Base-by-base conservation (phyloP, 2,797 vertebrate genomes). In the Choloepus didactylus region DNA sequence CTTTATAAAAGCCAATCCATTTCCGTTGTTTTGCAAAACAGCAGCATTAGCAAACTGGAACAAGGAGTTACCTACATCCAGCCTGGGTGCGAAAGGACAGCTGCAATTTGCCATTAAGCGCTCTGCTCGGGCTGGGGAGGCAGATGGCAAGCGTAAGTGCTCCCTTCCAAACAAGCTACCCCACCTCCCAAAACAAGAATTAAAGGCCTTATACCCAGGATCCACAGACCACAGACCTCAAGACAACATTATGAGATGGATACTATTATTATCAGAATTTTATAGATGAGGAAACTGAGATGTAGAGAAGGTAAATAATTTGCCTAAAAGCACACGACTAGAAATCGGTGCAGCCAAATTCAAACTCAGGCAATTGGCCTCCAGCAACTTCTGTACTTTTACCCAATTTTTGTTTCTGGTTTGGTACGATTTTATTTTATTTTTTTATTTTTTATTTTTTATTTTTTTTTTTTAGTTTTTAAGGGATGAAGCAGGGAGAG, bases 21-120 rank as follows among this genome's bases (percentile, higher is more conserved):
- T 35, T 35, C 35, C 35, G 35, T 35, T 35, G 35, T 35, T 35
- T 35, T 35, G 35, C 35, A 35, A 35, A 35, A 35, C 35, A 35
- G 35, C 35, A 35, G 35, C 35, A 35, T 35, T 35, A 35, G 35
- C 35, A 35, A 35, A 35, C 35, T 35, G 35, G n/a, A 31, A 7
- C 1, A 1, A 3, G 46, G 38, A 25, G 29, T 10, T 0, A 23
- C 62, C 38, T 3, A 0, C 4, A 0, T n/a, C 41, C 66, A 49
- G 9, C 18, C 75, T 38, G 51, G 35, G 0, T 56, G 21, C 25
- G 54, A 64, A 73, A 49, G 56, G 46, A 7, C 38, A 6, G 5
- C 4, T 0, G 1, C 23, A 18, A 21, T 56, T 7, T 46, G 31
- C 73, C 46, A 1, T 49, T 80, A 77, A 19, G 51, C 54, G 18